phyloP scores from a whole-genome alignment of 2,113 vertebrate genomes.

The Peucedramus taeniatus region DNA sequence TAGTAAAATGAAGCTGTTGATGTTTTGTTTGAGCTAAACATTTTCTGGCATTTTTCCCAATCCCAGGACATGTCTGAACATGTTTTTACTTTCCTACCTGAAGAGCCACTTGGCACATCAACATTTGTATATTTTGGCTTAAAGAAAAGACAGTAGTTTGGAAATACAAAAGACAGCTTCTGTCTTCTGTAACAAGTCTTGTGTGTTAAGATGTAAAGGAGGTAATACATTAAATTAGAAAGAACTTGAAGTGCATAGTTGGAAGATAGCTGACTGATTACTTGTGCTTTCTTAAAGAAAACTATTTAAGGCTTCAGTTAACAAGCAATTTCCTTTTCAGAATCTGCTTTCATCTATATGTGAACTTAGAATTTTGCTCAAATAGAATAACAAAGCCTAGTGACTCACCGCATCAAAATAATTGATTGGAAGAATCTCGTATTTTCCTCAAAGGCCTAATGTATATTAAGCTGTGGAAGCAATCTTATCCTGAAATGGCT shows the following conservation, averaged over 20 bases:
- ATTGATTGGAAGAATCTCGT: neutral
- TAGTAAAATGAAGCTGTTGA: constrained; percentile 42
- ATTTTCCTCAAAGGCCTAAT: neutral
- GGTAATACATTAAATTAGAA: constrained; percentile 11
- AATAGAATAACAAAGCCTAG: neutral
- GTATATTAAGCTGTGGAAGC: neutral
- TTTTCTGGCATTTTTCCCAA: constrained; percentile 49
- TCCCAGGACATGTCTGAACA: constrained; percentile 57
- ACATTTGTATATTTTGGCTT: constrained; percentile 58
- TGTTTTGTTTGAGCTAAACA: constrained; percentile 58
- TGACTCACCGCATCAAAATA: neutral
- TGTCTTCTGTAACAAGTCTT: neutral
- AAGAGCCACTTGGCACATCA: constrained; percentile 62
- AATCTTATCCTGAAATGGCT: neutral
- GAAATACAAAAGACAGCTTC: constrained; percentile 45
- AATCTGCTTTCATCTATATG: constrained; percentile 1
- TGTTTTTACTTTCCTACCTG: constrained; percentile 35
- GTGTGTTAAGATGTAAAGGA: constrained; percentile 34
- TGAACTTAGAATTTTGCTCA: neutral
- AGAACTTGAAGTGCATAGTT: constrained; percentile 29
- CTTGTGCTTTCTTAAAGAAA: constrained; percentile 29
- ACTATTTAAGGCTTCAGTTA: neutral
- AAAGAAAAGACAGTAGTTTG: constrained; percentile 54
- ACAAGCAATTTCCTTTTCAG: constrained; percentile 30
- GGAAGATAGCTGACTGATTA: constrained; percentile 31